A percentile compares a stretch with the other conserved stretches of the same genome.
These are phyloP conservation scores for Colinus virginianus DNA, from an alignment of 2,113 vertebrate genomes.

Conservation along the genomic window DNA sequence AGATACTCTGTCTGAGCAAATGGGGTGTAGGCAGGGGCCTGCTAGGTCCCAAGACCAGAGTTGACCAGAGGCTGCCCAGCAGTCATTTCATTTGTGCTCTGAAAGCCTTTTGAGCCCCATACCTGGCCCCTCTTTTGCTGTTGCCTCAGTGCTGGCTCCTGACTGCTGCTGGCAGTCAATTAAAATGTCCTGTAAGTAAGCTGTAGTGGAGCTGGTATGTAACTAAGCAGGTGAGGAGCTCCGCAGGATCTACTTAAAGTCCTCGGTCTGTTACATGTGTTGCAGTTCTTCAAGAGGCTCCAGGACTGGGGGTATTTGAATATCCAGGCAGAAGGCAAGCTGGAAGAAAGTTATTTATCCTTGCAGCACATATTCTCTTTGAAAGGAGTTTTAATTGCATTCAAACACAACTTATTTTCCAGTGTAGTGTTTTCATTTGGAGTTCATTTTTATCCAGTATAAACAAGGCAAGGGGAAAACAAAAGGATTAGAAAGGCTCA, in stretches of 20 bases:
- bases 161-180: not conserved
- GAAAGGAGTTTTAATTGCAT: slow-evolving; percentile 23
- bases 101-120: not conserved
- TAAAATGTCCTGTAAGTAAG: not conserved
- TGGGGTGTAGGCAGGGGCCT: not conserved
- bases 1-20: not conserved
- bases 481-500: slow-evolving; percentile 11
- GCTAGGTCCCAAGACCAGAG: not conserved
- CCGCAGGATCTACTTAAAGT: rapidly evolving
- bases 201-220: not conserved
- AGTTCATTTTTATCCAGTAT: slow-evolving; percentile 21
- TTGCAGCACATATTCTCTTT: rapidly evolving
- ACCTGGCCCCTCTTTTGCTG: not conserved
- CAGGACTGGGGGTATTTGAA: not conserved
- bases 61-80: not conserved
- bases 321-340: not conserved
- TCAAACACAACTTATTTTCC: not conserved
- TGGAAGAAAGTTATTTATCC: not conserved
- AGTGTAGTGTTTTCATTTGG: slow-evolving; percentile 3
- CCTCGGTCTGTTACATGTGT: not conserved
- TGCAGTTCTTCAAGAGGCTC: not conserved
- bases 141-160: not conserved
- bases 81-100: not conserved
- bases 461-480: slow-evolving; percentile 13
- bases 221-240: not conserved